These are phyloP conservation scores for Semaprochilodus insignis DNA, from an alignment of 2,797 vertebrate species.

Conservation along the genomic window DNA sequence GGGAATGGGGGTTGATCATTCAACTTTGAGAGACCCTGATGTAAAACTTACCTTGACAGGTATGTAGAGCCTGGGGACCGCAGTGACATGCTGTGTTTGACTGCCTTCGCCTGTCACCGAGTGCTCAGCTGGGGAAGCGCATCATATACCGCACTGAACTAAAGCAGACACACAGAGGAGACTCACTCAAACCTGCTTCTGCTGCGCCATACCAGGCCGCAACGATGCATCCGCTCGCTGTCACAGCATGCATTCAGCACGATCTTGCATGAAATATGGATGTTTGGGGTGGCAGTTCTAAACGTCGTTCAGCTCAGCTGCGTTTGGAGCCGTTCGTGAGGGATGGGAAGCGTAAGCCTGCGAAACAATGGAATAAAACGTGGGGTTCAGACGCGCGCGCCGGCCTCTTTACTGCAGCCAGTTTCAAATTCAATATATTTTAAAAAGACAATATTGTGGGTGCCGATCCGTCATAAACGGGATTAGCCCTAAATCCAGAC, in stretches of 20 bases:
- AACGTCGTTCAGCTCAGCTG: neutral
- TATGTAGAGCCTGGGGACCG: constrained; percentile 45
- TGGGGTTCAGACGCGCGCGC: neutral
- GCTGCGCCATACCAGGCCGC: neutral
- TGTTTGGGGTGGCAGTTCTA: neutral
- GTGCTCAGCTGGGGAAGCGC: constrained; percentile 29
- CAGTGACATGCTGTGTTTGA: constrained; percentile 67
- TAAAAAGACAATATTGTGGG: constrained; percentile 37
- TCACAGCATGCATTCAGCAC: constrained; percentile 13
- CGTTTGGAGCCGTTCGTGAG: neutral
- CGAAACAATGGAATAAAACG: neutral
- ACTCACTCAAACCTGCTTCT: neutral
- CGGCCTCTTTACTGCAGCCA: constrained; percentile 18
- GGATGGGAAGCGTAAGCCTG: neutral
- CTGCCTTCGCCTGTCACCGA: constrained; percentile 66
- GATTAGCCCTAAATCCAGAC: constrained; percentile 58
- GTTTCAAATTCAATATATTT: constrained; percentile 19
- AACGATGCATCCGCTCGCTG: neutral
- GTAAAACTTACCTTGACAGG: constrained; percentile 65
- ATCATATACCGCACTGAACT: constrained; percentile 4
- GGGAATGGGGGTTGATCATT: constrained; percentile 8
- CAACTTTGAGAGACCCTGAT: constrained; percentile 61
- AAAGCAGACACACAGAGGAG: constrained; percentile 25
- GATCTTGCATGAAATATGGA: constrained; percentile 5
- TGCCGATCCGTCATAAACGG: constrained; percentile 42